phyloP scores from a whole-genome alignment of 1,140 invertebrate species.

The Diuraphis noxia region DNA sequence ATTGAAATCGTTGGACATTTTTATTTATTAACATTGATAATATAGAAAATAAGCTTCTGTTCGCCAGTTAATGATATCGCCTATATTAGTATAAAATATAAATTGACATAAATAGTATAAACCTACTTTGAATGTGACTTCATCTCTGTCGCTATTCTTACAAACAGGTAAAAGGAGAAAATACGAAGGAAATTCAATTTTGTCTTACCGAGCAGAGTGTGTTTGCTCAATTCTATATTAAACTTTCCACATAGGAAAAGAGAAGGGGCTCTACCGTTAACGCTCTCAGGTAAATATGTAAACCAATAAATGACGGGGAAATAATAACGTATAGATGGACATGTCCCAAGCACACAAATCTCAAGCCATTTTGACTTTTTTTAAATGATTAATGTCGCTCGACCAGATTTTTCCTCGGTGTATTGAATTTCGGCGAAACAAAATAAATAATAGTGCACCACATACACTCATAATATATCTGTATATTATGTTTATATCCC shows the following conservation, averaged over 20 bases:
- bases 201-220: neutral
- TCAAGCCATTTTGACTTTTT: slow-evolving; percentile 33
- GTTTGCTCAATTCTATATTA: neutral
- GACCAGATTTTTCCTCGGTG: neutral
- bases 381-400: slow-evolving; percentile 34
- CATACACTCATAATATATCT: neutral
- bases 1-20: neutral
- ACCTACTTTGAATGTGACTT: neutral
- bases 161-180: neutral
- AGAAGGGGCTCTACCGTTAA: neutral
- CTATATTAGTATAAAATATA: neutral
- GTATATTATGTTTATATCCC: slow-evolving; percentile 23
- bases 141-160: neutral
- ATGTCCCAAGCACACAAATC: neutral
- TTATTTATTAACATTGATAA: neutral
- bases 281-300: neutral
- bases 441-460: slow-evolving; percentile 9
- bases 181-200: neutral
- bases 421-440: slow-evolving; percentile 31
- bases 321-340: neutral
- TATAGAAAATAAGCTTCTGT: neutral
- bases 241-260: neutral
- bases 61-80: neutral
- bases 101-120: neutral
- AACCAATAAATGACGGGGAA: neutral